Evolutionary conservation across 2,888 invertebrate species (phyloP).

Genomic region (Cheilosia scutellata): DNA sequence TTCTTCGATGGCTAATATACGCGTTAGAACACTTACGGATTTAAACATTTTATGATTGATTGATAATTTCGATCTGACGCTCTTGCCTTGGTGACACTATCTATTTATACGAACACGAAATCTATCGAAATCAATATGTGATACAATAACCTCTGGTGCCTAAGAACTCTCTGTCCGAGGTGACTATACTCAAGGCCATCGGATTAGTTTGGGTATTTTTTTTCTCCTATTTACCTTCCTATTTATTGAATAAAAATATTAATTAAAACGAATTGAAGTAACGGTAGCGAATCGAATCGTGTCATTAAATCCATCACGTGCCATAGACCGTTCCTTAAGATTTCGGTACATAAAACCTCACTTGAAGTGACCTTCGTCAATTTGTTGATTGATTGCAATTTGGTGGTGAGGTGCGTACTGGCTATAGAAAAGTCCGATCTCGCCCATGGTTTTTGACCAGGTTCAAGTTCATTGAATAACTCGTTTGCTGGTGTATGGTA

Average conservation of each 20-base stretch:
- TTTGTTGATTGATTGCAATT: constrained; percentile 29
- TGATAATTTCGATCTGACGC: constrained; percentile 41
- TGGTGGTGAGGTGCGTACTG: background rate
- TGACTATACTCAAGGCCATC: constrained; percentile 26
- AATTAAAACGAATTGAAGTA: constrained; percentile 34
- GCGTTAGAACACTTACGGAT: constrained; percentile 76
- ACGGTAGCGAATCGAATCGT: constrained; percentile 37
- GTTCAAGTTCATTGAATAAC: constrained; percentile 49
- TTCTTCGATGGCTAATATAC: background rate
- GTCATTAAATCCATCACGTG: constrained; percentile 26
- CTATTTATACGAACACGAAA: constrained; percentile 41
- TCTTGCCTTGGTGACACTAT: constrained; percentile 42
- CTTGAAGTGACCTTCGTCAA: constrained; percentile 23
- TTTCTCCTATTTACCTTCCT: background rate
- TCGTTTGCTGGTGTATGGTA: constrained; percentile 30
- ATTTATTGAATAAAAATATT: constrained; percentile 1
- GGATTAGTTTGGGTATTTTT: constrained; percentile 5
- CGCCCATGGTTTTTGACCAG: constrained; percentile 17
- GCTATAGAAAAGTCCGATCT: constrained; percentile 5
- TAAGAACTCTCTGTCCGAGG: constrained; percentile 8
- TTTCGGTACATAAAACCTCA: background rate
- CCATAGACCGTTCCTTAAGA: constrained; percentile 27
- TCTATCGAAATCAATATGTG: background rate
- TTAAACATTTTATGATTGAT: constrained; percentile 77
- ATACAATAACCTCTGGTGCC: background rate